Evolutionary conservation across 2,888 invertebrate species (phyloP).

Genomic region (Drosophila macrospina): DNA sequence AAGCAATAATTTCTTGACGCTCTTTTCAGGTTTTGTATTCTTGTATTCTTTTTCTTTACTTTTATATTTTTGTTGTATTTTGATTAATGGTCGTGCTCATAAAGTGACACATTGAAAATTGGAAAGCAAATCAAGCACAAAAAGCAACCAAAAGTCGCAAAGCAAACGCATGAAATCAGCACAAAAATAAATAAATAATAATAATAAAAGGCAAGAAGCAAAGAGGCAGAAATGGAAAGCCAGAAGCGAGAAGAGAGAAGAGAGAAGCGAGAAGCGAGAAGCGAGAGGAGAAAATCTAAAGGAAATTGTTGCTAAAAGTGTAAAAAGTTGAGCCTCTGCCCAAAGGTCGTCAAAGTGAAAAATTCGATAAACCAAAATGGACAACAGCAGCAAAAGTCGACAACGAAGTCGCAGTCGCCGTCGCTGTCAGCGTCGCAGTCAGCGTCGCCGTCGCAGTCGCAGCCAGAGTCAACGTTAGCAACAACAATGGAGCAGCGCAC

Average conservation of each 20-base stretch:
- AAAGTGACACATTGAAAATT: conserved; percentile 81
- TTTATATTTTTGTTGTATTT: conserved; percentile 50
- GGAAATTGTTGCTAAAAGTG: conserved; percentile 73
- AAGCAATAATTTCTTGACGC: conserved; percentile 76
- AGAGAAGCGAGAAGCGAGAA: background rate
- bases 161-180: conserved; percentile 76
- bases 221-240: conserved; percentile 2
- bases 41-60: no score
- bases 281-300: conserved; percentile 19
- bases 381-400: conserved; percentile 25
- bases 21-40: conserved; percentile 46
- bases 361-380: conserved; percentile 75
- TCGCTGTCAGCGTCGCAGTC: background rate
- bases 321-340: conserved; percentile 71
- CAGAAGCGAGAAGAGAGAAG: background rate
- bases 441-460: background rate
- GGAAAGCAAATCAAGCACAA: conserved; percentile 79
- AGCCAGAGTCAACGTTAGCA: conserved; percentile 13
- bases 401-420: conserved; percentile 28
- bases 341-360: conserved; percentile 77
- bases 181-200: conserved; percentile 64
- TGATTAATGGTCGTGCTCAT: conserved; percentile 78
- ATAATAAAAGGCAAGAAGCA: conserved; percentile 35
- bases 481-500: conserved; percentile 66
- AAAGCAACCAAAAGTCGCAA: conserved; percentile 68